These are phyloP conservation scores for Conchocele bisecta DNA, from an alignment of 2,888 invertebrate genomes.

Conservation along the genomic window DNA sequence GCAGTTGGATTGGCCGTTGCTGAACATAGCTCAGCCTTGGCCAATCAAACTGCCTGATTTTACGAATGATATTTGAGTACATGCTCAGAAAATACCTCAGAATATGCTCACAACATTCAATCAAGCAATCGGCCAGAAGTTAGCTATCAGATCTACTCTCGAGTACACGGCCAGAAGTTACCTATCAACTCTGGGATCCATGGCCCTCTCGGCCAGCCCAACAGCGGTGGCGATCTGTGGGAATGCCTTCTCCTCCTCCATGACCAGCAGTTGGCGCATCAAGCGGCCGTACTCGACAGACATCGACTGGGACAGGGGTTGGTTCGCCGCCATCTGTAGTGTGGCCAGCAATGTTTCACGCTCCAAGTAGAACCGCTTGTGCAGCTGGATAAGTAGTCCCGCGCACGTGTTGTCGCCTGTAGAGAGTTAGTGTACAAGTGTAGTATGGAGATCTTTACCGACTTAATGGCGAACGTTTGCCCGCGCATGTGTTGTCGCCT, in stretches of 20 bases:
- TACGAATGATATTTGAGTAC: no score
- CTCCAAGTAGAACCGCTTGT: constrained; percentile 63
- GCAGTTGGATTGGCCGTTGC: no score
- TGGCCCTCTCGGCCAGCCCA: constrained; percentile 73
- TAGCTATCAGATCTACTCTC: no score
- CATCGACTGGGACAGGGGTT: constrained; percentile 39
- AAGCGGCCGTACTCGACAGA: constrained; percentile 62
- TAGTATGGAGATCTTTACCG: no score
- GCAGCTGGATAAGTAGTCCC: constrained; percentile 55
- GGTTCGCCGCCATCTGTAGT: constrained; percentile 44
- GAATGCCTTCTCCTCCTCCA: constrained; percentile 64
- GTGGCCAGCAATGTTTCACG: constrained; percentile 56
- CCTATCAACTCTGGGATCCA: constrained; percentile 65
- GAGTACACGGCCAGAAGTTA: no score
- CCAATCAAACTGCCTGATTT: no score
- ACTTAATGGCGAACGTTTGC: no score
- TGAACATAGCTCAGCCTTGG: no score
- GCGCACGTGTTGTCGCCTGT: constrained; percentile 62
- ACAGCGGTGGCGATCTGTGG: constrained; percentile 66
- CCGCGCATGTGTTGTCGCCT: constrained; percentile 63
- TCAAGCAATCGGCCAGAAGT: no score
- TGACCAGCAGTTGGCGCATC: constrained; percentile 62
- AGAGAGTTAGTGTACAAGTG: background rate
- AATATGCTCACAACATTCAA: no score
- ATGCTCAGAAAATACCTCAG: no score